Percentiles rank a stretch among this genome's conserved stretches.
These are phyloP conservation scores for Chrysaora quinquecirrha DNA, from an alignment of 30 jellyfish, hydroid and myxozoan species.

Conservation along the genomic window DNA sequence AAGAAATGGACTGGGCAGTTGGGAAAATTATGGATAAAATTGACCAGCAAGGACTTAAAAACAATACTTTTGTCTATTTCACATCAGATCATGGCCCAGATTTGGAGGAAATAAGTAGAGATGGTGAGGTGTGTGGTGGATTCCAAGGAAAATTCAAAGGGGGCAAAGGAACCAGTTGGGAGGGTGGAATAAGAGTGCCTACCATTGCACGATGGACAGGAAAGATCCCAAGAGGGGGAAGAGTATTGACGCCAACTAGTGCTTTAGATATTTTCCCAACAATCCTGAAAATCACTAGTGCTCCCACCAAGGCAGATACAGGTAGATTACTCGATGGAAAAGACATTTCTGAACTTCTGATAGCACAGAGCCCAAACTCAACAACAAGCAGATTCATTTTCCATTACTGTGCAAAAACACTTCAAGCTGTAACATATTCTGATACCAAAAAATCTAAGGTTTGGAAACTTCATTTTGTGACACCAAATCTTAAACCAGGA, in stretches of 20 bases:
- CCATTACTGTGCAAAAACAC: constrained; percentile 71
- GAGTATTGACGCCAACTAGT: constrained; percentile 64
- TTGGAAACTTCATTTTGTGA: constrained; percentile 80
- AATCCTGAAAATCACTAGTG: constrained; percentile 29
- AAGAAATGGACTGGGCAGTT: constrained; percentile 86
- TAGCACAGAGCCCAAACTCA: constrained; percentile 2
- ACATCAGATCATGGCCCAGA: constrained; percentile 95
- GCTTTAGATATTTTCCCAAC: constrained; percentile 80
- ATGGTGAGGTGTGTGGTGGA: constrained; percentile 87
- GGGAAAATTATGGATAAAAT: constrained; percentile 68
- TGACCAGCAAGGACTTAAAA: constrained; percentile 23
- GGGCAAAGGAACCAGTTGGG: constrained; percentile 74
- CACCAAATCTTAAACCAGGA: constrained; percentile 33
- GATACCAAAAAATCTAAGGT: constrained; percentile 32
- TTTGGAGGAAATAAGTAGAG: constrained; percentile 29
- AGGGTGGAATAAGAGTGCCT: constrained; percentile 91
- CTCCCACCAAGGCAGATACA: not conserved
- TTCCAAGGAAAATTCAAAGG: constrained; percentile 71
- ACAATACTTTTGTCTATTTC: constrained; percentile 73
- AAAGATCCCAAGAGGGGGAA: constrained; percentile 29
- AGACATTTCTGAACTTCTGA: constrained; percentile 43
- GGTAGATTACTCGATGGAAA: constrained; percentile 58
- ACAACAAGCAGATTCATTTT: constrained; percentile 21
- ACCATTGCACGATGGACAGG: constrained; percentile 72
- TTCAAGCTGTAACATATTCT: constrained; percentile 85